phyloP scores from a whole-genome alignment of 1,140 invertebrate species.

The Centruroides sculpturatus region DNA sequence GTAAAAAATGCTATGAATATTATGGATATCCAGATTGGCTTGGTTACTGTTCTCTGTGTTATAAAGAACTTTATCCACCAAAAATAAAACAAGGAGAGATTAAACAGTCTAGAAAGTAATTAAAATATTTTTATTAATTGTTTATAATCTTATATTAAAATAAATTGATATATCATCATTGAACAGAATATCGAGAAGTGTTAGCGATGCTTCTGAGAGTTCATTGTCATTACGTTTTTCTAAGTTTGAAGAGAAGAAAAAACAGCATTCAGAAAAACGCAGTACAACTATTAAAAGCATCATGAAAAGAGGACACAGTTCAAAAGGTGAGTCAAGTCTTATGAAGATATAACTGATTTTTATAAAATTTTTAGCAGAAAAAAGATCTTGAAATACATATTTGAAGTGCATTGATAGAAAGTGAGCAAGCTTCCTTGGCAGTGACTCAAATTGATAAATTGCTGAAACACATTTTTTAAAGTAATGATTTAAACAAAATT shows the following conservation, averaged over 20 bases:
- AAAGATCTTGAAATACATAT: too few species aligned
- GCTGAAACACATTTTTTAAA: too few species aligned
- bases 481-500: too few species aligned
- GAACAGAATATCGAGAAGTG: slow-evolving; percentile 20
- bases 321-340: slow-evolving; percentile 13
- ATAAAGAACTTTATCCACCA: slow-evolving; percentile 27
- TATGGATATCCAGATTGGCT: slow-evolving; percentile 95
- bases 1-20: slow-evolving; percentile 89
- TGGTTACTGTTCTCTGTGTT: slow-evolving; percentile 88
- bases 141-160: too few species aligned
- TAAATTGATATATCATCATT: too few species aligned
- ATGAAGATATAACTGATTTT: too few species aligned
- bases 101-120: too few species aligned
- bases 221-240: slow-evolving; percentile 40
- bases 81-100: background rate
- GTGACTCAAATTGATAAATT: too few species aligned
- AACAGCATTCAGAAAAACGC: slow-evolving; percentile 65
- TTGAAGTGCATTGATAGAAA: too few species aligned
- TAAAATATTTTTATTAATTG: too few species aligned
- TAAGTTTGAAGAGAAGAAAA: slow-evolving; percentile 76
- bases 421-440: too few species aligned
- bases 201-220: slow-evolving; percentile 22
- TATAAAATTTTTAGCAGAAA: too few species aligned
- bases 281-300: slow-evolving; percentile 60
- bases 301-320: slow-evolving; percentile 51